These are phyloP conservation scores for Arrhamphus sclerolepis DNA, from an alignment of 2,797 vertebrate species.

Conservation along the genomic window DNA sequence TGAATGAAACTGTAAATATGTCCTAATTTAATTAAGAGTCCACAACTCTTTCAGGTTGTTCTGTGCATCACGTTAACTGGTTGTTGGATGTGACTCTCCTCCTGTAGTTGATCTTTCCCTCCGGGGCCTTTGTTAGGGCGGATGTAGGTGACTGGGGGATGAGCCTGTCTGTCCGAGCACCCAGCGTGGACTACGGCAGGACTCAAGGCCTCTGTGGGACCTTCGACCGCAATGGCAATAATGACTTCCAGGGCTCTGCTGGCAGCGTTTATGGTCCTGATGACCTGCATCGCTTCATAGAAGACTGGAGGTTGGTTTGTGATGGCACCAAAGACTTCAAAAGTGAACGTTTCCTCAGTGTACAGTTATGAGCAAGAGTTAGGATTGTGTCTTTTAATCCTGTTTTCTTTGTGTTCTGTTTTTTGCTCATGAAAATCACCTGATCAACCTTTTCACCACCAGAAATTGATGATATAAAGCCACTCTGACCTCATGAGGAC, in stretches of 20 bases:
- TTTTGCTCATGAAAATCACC: no score
- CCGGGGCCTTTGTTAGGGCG: constrained; percentile 81
- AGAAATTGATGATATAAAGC: no score
- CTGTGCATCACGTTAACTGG: constrained; percentile 22
- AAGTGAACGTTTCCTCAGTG: no score
- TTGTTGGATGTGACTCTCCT: constrained; percentile 43
- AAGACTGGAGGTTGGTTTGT: constrained; percentile 78
- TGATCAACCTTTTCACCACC: no score
- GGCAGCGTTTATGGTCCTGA: constrained; percentile 38
- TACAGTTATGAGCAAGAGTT: no score
- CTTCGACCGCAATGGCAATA: constrained; percentile 80
- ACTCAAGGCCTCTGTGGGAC: constrained; percentile 81
- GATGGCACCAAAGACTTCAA: background rate
- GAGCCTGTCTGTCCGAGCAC: constrained; percentile 78
- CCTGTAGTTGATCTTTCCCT: constrained; percentile 83
- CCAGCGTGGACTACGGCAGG: constrained; percentile 76
- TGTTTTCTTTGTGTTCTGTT: no score
- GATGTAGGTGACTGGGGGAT: constrained; percentile 82
- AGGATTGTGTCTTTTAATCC: no score
- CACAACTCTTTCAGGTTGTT: no score
- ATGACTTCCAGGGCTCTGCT: constrained; percentile 74
- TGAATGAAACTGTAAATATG: no score
- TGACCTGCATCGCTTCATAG: constrained; percentile 71
- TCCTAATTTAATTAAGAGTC: no score
- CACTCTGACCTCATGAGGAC: no score